Base-by-base conservation (phyloP, 92 coral and sea anemone species). In the Phenganax marumi region DNA sequence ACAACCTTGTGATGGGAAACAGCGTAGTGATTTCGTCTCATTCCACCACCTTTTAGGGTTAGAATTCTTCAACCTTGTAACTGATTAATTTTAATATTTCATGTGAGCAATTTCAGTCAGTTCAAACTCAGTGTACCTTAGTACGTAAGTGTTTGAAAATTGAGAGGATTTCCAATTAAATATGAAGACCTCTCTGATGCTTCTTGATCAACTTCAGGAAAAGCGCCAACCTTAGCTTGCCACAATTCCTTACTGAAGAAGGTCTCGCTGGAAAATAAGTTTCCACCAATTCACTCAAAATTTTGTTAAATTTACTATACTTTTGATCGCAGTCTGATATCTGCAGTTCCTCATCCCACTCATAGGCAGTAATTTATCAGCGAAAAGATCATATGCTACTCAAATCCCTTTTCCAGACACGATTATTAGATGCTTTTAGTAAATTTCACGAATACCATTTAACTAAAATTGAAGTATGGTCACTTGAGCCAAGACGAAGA, bases 121-220 rank as follows among this genome's bases (percentile, higher is more conserved):
- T 70, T 50, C 85, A 50, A 22, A 54, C 85, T 80, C n/a, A n/a
- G n/a, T n/a, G 88, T 10, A 80, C 88, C 22, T 79, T 80, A 46
- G 69, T 85, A 18, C 85, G 24, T n/a, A 79, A 70, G 16, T 25
- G 12, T 58, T 85, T 79, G 77, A 79, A 85, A 33, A 54, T 19
- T 68, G 54, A 80, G 88, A 85, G 39, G 73, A 51, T 53, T 85
- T 79, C n/a, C 80, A 55, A 39, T 54, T 50, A n/a, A 48, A 14
- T 8, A 26, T 52, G 70, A 33, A 68, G 55, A 69, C 80, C 65
- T 48, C 16, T 76, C 70, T 84, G 87, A 43, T 85, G 70, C 69
- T 72, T 70, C 19, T 69, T 73, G 21, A 86, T 80, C 46, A 79
- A 53, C 49, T 48, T 80, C 81, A 86, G 63, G 55, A 51, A 47